Conservation (phyloP, 2,888 invertebrate genomes). For the Germaria angustata region DNA sequence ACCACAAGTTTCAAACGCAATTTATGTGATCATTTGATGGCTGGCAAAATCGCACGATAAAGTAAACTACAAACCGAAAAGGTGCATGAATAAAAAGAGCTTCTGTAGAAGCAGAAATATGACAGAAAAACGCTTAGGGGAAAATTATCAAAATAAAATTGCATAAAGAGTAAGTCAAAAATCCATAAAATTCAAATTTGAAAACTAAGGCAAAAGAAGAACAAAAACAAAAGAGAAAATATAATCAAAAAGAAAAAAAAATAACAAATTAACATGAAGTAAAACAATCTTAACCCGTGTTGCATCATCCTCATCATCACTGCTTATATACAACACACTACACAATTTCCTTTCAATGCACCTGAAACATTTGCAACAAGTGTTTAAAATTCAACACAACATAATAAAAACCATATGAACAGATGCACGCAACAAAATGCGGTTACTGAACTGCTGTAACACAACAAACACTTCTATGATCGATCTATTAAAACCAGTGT, state of each 20-base stretch:
- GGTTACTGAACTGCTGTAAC: slow-evolving; percentile 7
- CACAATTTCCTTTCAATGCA: slow-evolving; percentile 27
- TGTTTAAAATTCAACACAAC: slow-evolving; percentile 14
- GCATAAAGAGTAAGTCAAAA: slow-evolving; percentile 30
- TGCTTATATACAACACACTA: background rate
- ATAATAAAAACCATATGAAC: slow-evolving; percentile 31
- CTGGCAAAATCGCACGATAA: background rate
- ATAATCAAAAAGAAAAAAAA: background rate
- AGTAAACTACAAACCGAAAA: background rate
- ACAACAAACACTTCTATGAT: background rate
- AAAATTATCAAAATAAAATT: background rate
- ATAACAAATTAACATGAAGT: background rate
- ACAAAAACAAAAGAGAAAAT: background rate
- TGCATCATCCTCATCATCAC: slow-evolving; percentile 8
- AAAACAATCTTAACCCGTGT: slow-evolving; percentile 40
- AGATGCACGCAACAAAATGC: slow-evolving; percentile 55
- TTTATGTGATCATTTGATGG: background rate
- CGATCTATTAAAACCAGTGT: background rate
- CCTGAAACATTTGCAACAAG: slow-evolving; percentile 57
- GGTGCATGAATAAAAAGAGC: slow-evolving; percentile 7
- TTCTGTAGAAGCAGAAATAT: slow-evolving; percentile 51
- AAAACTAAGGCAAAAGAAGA: background rate
- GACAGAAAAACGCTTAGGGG: slow-evolving; percentile 47
- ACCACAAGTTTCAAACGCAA: slow-evolving; percentile 38
- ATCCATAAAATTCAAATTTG: slow-evolving; percentile 16